Base-by-base conservation (phyloP, 2,113 vertebrate genomes). In the Promerops cafer region DNA sequence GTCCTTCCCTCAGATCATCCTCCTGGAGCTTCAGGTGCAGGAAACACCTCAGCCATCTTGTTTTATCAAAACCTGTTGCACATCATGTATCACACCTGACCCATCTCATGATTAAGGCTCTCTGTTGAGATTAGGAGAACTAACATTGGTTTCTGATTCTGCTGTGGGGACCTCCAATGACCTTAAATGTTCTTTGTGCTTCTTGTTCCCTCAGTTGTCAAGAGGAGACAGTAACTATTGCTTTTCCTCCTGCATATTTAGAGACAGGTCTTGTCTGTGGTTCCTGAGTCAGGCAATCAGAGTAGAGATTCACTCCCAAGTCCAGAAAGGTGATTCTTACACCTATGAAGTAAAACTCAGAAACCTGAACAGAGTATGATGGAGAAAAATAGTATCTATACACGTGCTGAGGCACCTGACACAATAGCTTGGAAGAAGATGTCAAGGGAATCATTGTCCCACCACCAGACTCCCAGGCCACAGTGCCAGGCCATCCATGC, bases 381-480 rank as follows among this genome's bases (percentile, higher is more conserved):
- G 40, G 21, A 75, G 49, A 21, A 89, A 86, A 89, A 45, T 2
- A 15, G 15, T 16, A 24, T 31, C 18, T 63, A 7, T 6, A 1
- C 30, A 28, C 0, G 0, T 24, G 20, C 7, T 40, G 13, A 45
- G 24, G 16, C 21, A 76, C 53, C 28, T 11, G 27, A 37, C 45
- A 40, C 24, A 35, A 15, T 14, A 50, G 5, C 42, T 84, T 60
- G 50, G 61, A 78, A 69, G 37, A 31, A 19, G 7, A 11, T 27
- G 31, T 35, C n/a, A 49, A 30, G 18, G 30, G 27, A 54, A 50
- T 81, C 39, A 14, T 13, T 2, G 2, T 21, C 37, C 24, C 24
- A 76, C 10, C 21, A n/a, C 17, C 15, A 59, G 69, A n/a, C 23
- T 53, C 7, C 3, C 8, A 69, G 23, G n/a, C 21, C 61, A 10